Percentiles rank a stretch among this genome's conserved stretches.
phyloP scores from a whole-genome alignment of 2,797 vertebrate species.

The Labeo calbasu region DNA sequence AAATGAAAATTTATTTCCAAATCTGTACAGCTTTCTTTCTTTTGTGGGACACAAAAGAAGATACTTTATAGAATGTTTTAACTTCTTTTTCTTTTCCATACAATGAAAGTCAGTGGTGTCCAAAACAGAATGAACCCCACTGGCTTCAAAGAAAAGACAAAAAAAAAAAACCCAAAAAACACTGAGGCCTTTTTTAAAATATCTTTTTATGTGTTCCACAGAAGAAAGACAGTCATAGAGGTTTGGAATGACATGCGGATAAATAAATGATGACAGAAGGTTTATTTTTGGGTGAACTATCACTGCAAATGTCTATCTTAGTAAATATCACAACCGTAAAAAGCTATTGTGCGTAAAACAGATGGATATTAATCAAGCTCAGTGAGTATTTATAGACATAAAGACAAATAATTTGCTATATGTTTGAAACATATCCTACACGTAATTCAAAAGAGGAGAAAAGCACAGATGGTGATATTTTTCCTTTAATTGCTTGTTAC shows the following conservation, averaged over 20 bases:
- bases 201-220: not conserved
- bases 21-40: not conserved
- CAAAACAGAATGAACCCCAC: not conserved
- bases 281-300: not conserved
- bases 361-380: not conserved
- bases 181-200: not conserved
- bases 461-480: not conserved
- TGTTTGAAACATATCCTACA: not conserved
- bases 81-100: not conserved
- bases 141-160: not conserved
- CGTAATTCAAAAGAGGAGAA: not conserved
- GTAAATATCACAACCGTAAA: not conserved
- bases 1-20: not conserved
- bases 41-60: not conserved
- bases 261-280: not conserved
- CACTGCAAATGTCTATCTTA: not conserved
- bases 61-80: not conserved
- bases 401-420: not conserved
- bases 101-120: not conserved
- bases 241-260: not conserved
- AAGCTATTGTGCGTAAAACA: not conserved
- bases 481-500: constrained; percentile 1
- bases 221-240: not conserved
- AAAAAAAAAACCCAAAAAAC: too few relatives aligned
- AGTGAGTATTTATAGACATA: not conserved